phyloP scores from a whole-genome alignment of 1,140 invertebrate species.

The Sesamia nonagrioides region DNA sequence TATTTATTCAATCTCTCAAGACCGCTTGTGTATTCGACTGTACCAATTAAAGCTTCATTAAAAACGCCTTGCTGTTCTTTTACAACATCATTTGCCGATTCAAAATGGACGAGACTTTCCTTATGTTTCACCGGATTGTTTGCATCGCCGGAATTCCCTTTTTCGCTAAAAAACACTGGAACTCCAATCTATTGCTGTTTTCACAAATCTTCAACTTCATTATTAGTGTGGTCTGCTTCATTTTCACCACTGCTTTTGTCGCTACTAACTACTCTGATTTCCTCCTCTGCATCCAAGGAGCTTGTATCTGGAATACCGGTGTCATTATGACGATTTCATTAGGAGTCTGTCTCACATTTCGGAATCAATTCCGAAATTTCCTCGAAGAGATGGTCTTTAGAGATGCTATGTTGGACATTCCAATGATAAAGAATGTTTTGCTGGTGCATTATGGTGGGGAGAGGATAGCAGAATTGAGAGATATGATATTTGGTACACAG shows the following conservation, averaged over 20 bases:
- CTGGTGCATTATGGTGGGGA: conserved; percentile 50
- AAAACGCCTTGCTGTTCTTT: conserved; percentile 56
- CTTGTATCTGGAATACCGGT: conserved; percentile 78
- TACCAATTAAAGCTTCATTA: conserved; percentile 57
- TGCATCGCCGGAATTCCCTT: conserved; percentile 74
- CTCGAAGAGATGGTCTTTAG: conserved; percentile 73
- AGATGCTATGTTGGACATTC: conserved; percentile 73
- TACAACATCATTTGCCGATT: conserved; percentile 57
- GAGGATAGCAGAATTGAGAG: conserved; percentile 65
- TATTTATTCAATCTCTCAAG: not conserved
- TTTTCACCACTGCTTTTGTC: conserved; percentile 75
- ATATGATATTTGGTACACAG: conserved; percentile 70
- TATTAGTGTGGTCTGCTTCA: conserved; percentile 66
- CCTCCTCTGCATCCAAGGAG: conserved; percentile 72
- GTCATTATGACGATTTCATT: conserved; percentile 79
- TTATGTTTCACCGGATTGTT: conserved; percentile 68
- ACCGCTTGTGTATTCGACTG: conserved; percentile 54
- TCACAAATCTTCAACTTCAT: conserved; percentile 73
- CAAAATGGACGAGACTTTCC: conserved; percentile 73
- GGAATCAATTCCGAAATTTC: conserved; percentile 69
- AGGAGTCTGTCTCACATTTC: conserved; percentile 70
- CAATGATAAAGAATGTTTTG: conserved; percentile 68
- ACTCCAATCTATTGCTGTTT: conserved; percentile 68
- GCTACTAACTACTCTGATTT: conserved; percentile 63
- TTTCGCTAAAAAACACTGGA: conserved; percentile 70